A percentile compares a stretch with the other conserved stretches of the same genome.
These are phyloP conservation scores for Clepsis dumicolana DNA, from an alignment of 2,888 invertebrate species.

Conservation along the genomic window DNA sequence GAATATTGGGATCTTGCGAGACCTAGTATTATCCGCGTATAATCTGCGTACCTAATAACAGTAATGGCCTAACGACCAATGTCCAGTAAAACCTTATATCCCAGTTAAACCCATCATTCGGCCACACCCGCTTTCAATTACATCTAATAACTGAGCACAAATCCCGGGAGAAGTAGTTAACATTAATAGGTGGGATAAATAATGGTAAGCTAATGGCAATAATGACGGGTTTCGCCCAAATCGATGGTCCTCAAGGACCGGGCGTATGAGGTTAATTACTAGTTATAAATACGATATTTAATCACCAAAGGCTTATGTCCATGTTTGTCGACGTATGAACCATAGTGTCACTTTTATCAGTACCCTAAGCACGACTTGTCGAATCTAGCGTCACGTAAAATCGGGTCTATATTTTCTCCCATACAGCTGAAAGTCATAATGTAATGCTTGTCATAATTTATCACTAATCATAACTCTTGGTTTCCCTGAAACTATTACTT, in stretches of 20 bases:
- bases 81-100: constrained; percentile 19
- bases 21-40: not conserved
- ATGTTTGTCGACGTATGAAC: not conserved
- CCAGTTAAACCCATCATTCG: constrained; percentile 16
- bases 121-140: constrained; percentile 57
- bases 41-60: not conserved
- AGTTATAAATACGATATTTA: not conserved
- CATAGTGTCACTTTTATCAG: too few species aligned
- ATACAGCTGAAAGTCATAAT: too few species aligned
- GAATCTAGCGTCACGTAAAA: too few species aligned
- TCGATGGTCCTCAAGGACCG: constrained; percentile 34
- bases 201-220: constrained; percentile 29
- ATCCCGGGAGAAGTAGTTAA: constrained; percentile 57
- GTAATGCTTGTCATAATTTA: too few species aligned
- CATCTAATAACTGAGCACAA: constrained; percentile 61
- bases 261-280: constrained; percentile 1
- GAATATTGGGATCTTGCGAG: too few species aligned
- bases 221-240: constrained; percentile 45
- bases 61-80: not conserved
- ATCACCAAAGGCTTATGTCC: not conserved
- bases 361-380: too few species aligned
- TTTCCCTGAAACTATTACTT: too few species aligned
- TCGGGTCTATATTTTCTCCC: too few species aligned
- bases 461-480: too few species aligned
- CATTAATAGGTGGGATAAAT: constrained; percentile 34